These are phyloP conservation scores for Octodonta nipae DNA, from an alignment of 2,888 invertebrate species.

Conservation along the genomic window DNA sequence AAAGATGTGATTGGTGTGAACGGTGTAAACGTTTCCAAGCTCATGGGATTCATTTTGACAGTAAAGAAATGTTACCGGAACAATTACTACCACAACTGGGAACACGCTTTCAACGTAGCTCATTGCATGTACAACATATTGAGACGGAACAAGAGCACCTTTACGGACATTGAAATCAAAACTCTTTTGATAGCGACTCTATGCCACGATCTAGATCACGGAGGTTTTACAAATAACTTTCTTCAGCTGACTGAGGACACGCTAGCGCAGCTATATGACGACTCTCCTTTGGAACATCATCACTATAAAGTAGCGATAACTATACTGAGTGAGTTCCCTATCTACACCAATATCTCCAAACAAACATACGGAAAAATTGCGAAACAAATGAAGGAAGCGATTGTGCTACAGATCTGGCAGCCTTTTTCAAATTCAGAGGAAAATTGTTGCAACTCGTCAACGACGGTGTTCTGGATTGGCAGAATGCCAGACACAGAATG, in stretches of 20 bases:
- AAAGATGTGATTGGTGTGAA: conserved; percentile 36
- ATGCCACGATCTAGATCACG: conserved; percentile 51
- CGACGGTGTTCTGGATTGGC: conserved; percentile 2
- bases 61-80: conserved; percentile 38
- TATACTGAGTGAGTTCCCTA: conserved; percentile 41
- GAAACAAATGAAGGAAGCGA: conserved; percentile 43
- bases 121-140: conserved; percentile 48
- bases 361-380: conserved; percentile 35
- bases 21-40: conserved; percentile 30
- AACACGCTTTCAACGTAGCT: conserved; percentile 49
- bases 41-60: conserved; percentile 40
- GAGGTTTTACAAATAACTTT: conserved; percentile 49
- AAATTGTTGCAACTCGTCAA: conserved; percentile 39
- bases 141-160: conserved; percentile 31
- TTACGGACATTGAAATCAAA: conserved; percentile 25
- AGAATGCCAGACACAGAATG: conserved; percentile 36
- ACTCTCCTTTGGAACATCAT: conserved; percentile 47
- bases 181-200: conserved; percentile 44
- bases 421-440: conserved; percentile 42
- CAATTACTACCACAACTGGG: conserved; percentile 49
- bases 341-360: conserved; percentile 35
- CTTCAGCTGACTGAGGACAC: conserved; percentile 41
- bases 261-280: conserved; percentile 42
- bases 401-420: conserved; percentile 47
- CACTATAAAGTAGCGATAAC: conserved; percentile 45